Evolutionary conservation across 2,113 vertebrate species (phyloP).

Genomic region (Calyptomena viridis): DNA sequence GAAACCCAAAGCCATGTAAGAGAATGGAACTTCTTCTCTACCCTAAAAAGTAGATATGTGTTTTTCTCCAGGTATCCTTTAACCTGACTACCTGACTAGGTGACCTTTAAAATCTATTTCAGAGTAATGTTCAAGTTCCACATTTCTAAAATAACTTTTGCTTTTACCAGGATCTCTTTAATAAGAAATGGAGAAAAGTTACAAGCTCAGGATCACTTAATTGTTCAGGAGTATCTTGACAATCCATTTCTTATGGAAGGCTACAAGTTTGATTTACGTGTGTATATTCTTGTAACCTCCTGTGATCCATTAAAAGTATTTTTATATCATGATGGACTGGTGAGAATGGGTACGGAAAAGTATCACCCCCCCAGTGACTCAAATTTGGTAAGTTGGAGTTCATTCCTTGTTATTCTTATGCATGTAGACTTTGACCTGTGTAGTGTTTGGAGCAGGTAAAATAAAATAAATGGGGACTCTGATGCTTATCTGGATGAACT

Average conservation of each 20-base stretch:
- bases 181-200: constrained; percentile 97
- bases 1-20: background rate
- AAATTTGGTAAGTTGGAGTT: constrained; percentile 87
- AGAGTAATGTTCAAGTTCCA: background rate
- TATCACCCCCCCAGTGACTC: constrained; percentile 93
- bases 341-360: constrained; percentile 97
- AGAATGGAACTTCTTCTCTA: background rate
- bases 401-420: background rate
- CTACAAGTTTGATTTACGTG: constrained; percentile 97
- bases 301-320: constrained; percentile 96
- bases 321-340: constrained; percentile 95
- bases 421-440: background rate
- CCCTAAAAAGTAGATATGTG: background rate
- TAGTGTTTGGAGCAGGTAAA: background rate
- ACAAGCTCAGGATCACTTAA: constrained; percentile 95
- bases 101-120: background rate
- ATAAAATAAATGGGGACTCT: background rate
- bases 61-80: background rate
- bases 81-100: background rate
- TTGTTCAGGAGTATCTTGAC: constrained; percentile 98
- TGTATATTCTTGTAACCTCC: constrained; percentile 97
- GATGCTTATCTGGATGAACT: background rate
- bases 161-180: constrained; percentile 89
- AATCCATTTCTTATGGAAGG: constrained; percentile 98
- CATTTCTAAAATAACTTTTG: background rate